Evolutionary conservation across 2,113 vertebrate genomes (phyloP).

Genomic region (Tragulus kanchil): DNA sequence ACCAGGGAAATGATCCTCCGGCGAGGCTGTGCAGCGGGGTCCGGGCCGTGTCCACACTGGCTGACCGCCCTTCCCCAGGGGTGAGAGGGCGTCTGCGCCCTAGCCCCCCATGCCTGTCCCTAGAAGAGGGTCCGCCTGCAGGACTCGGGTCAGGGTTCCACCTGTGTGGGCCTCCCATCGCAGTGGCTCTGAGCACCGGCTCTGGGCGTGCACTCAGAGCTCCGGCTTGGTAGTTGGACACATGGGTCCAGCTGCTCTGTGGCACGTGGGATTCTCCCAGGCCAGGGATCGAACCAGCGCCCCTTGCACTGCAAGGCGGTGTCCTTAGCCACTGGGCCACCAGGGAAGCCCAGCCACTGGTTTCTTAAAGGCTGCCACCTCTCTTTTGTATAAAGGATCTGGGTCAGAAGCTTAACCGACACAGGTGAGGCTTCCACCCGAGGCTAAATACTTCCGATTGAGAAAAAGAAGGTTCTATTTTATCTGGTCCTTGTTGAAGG

Average conservation of each 20-base stretch:
- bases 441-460: not conserved
- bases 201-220: no score
- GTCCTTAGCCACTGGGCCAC: not conserved
- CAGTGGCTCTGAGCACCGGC: no score
- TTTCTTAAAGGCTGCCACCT: constrained; percentile 33
- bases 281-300: no score
- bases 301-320: not conserved
- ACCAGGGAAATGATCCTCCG: not conserved
- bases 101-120: not conserved
- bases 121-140: no score
- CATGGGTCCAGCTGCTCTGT: no score
- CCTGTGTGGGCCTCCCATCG: no score
- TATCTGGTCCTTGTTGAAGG: not conserved
- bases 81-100: not conserved
- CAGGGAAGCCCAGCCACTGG: not conserved
- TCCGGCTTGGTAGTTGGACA: no score
- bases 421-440: not conserved
- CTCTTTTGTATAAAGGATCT: not conserved
- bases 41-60: fast-evolving
- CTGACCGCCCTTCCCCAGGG: not conserved
- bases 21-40: fast-evolving
- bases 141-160: no score
- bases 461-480: not conserved
- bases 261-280: no score
- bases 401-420: not conserved